Conservation (phyloP, 2,797 vertebrate species). For the Fistularia commersonii region DNA sequence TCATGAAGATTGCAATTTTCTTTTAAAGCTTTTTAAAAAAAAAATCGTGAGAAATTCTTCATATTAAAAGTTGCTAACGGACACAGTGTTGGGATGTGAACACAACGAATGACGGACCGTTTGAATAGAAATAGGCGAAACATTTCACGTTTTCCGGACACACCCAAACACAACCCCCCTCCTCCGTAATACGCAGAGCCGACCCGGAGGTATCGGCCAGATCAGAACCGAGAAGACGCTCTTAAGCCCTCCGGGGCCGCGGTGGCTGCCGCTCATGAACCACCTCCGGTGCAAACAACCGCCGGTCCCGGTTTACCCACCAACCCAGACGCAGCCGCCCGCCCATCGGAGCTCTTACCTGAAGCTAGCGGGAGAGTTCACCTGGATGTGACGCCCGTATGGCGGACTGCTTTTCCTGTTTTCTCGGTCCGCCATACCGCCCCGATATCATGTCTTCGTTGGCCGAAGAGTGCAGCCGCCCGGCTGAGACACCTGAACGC, state of each 20-base stretch:
- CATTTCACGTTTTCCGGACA: slow-evolving; percentile 42
- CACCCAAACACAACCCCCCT: slow-evolving; percentile 50
- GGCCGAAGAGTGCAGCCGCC: slow-evolving; percentile 31
- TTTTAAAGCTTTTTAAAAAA: no score
- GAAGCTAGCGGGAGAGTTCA: slow-evolving; percentile 53
- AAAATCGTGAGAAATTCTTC: no score
- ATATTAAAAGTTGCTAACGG: no score
- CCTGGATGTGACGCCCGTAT: slow-evolving; percentile 43
- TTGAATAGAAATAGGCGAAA: no score
- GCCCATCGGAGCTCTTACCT: slow-evolving; percentile 43
- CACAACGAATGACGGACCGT: neutral
- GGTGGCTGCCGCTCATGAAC: neutral
- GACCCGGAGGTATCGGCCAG: neutral
- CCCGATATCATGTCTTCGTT: slow-evolving; percentile 48
- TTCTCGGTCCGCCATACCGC: slow-evolving; percentile 86
- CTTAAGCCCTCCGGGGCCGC: slow-evolving; percentile 11
- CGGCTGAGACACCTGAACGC: slow-evolving; percentile 48
- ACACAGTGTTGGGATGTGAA: no score
- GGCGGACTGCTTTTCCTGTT: slow-evolving; percentile 75
- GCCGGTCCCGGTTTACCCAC: neutral
- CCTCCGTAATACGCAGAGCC: slow-evolving; percentile 15
- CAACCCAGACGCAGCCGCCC: accelerated
- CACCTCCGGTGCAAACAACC: neutral
- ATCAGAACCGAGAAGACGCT: slow-evolving; percentile 5
- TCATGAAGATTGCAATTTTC: no score